A percentile compares a stretch with the other conserved stretches of the same genome.
Conservation (phyloP, 2,797 vertebrate genomes). For the Hippopotamyrus pictus region DNA sequence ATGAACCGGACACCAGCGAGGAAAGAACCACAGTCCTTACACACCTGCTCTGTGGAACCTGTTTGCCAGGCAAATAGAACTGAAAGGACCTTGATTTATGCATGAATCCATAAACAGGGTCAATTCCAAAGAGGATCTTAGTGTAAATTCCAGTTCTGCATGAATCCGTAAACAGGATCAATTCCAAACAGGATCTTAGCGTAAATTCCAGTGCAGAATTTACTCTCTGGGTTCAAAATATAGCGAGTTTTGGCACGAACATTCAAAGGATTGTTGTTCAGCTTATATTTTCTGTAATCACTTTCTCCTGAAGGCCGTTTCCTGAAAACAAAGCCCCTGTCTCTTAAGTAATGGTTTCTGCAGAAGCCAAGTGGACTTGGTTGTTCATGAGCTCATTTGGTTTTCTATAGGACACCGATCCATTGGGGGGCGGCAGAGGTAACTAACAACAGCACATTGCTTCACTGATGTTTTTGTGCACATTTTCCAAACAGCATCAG, state of each 20-base stretch:
- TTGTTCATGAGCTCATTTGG: neutral
- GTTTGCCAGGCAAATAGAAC: neutral
- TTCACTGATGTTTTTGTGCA: neutral
- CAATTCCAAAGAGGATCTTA: neutral
- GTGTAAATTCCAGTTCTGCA: neutral
- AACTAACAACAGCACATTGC: neutral
- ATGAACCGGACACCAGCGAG: neutral
- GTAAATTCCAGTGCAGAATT: neutral
- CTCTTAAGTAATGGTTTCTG: neutral
- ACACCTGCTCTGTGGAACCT: neutral
- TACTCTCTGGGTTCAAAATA: neutral
- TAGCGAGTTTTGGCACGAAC: neutral
- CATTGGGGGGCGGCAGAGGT: too few relatives aligned
- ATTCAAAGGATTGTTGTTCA: neutral
- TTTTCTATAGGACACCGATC: neutral
- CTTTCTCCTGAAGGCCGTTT: neutral
- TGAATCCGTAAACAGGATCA: neutral
- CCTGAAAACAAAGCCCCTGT: neutral
- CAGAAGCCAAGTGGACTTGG: neutral
- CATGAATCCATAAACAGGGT: neutral
- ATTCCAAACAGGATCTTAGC: neutral
- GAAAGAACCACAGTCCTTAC: neutral
- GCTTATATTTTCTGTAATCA: neutral
- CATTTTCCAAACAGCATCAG: neutral
- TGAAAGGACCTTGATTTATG: neutral